Conservation (phyloP, 2,888 invertebrate species). For the Athalia cordata region DNA sequence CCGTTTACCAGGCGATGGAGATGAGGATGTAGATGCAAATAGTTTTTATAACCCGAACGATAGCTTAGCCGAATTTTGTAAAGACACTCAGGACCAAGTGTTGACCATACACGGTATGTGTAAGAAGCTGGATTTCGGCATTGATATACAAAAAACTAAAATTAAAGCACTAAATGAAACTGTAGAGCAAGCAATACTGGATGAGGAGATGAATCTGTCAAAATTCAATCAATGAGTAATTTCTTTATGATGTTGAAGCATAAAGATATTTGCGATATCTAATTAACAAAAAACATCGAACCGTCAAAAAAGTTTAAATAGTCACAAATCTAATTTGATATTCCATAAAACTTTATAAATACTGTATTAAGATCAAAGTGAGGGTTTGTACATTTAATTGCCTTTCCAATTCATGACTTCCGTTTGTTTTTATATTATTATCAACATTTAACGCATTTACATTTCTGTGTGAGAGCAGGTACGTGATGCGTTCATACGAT, state of each 20-base stretch:
- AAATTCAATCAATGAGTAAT: not conserved
- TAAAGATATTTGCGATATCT: too few species aligned
- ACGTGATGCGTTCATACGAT: too few species aligned
- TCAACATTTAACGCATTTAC: too few species aligned
- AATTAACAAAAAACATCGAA: too few species aligned
- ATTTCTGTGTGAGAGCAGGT: too few species aligned
- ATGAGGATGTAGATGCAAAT: slow-evolving; percentile 3
- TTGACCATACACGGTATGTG: slow-evolving; percentile 59
- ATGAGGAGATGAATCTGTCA: slow-evolving; percentile 43
- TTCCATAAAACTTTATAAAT: not conserved
- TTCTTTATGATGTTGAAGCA: not conserved
- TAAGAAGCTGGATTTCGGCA: slow-evolving; percentile 74
- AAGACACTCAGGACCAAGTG: slow-evolving; percentile 48
- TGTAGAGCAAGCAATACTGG: slow-evolving; percentile 73
- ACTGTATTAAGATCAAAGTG: too few species aligned
- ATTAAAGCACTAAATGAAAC: slow-evolving; percentile 75
- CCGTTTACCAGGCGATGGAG: slow-evolving; percentile 36
- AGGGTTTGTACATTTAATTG: too few species aligned
- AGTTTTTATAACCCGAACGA: slow-evolving; percentile 23
- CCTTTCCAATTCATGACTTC: too few species aligned
- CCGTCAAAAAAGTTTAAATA: not conserved
- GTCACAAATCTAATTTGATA: not conserved
- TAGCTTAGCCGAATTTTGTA: slow-evolving; percentile 53
- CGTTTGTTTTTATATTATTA: too few species aligned
- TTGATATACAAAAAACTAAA: slow-evolving; percentile 74